A percentile compares a stretch with the other conserved stretches of the same genome.
Evolutionary conservation across 1,140 invertebrate genomes (phyloP).

Genomic region (Luehdorfia chinensis): DNA sequence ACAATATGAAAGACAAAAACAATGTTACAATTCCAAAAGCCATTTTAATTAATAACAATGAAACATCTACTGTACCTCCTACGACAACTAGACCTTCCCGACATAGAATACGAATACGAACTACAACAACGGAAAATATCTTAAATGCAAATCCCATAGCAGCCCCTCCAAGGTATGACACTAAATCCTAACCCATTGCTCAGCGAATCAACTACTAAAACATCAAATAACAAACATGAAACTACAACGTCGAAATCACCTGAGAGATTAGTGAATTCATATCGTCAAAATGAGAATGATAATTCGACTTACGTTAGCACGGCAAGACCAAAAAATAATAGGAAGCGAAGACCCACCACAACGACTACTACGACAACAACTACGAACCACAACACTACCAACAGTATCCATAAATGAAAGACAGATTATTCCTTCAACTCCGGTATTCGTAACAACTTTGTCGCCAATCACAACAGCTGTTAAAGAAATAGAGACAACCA

Average conservation of each 20-base stretch:
- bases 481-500: conserved; percentile 28
- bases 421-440: conserved; percentile 13
- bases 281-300: conserved; percentile 40
- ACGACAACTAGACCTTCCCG: conserved; percentile 38
- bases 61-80: conserved; percentile 27
- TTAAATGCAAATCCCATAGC: conserved; percentile 31
- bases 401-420: conserved; percentile 9
- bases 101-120: conserved; percentile 60
- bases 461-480: conserved; percentile 26
- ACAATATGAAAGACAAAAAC: conserved; percentile 26
- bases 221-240: conserved; percentile 37
- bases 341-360: conserved; percentile 62
- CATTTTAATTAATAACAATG: conserved; percentile 43
- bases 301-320: conserved; percentile 40
- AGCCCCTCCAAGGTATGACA: conserved; percentile 24
- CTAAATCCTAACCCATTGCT: conserved; percentile 28
- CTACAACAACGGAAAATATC: conserved; percentile 53
- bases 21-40: conserved; percentile 35
- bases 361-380: conserved; percentile 45
- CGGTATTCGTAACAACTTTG: conserved; percentile 22
- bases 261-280: conserved; percentile 47
- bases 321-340: conserved; percentile 63
- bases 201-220: conserved; percentile 36
- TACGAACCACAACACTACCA: conserved; percentile 22
- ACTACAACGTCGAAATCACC: conserved; percentile 47